Conservation (phyloP, 2,113 vertebrate species). For the Isurus oxyrinchus region DNA sequence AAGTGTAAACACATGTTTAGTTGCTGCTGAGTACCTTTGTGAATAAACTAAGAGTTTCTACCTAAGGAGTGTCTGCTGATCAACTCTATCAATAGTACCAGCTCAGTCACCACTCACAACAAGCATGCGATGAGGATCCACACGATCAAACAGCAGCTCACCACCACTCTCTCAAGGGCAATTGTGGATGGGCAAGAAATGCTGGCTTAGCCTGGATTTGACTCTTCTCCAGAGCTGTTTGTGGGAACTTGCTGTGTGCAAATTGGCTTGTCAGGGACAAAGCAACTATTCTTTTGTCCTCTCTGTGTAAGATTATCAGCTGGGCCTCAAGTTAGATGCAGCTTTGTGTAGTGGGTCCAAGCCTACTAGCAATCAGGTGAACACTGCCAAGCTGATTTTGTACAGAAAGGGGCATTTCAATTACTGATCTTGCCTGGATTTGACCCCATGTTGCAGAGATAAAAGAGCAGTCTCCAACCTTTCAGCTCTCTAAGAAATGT, state of each 20-base stretch:
- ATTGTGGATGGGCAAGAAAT: too few species aligned
- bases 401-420: background rate
- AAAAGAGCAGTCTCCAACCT: background rate
- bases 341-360: background rate
- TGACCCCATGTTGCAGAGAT: background rate
- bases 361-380: background rate
- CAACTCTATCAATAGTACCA: too few species aligned
- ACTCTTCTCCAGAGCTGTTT: background rate
- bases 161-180: too few species aligned
- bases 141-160: too few species aligned
- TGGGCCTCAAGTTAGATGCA: background rate
- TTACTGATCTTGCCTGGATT: background rate
- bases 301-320: background rate
- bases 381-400: background rate
- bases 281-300: background rate
- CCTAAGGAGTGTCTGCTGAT: too few species aligned
- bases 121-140: too few species aligned
- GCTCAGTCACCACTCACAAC: too few species aligned
- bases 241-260: background rate
- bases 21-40: too few species aligned
- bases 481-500: background rate
- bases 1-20: too few species aligned
- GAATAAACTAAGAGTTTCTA: too few species aligned
- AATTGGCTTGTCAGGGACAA: background rate
- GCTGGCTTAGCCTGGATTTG: too few species aligned